phyloP scores from a whole-genome alignment of 2,113 vertebrate genomes.

The Myotis yumanensis region DNA sequence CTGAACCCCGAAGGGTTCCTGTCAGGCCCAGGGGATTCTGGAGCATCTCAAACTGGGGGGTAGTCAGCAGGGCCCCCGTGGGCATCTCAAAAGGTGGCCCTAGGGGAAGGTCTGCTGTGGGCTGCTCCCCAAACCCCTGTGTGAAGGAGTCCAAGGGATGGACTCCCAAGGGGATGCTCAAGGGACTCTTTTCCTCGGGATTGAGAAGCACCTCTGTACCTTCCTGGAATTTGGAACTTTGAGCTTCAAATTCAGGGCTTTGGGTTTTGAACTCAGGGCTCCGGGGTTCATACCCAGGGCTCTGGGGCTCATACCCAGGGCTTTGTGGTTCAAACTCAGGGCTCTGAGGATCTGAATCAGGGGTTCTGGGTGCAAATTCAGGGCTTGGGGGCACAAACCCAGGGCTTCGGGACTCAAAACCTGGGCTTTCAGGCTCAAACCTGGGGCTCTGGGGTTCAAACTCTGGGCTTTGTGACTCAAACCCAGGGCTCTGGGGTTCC shows the following conservation, averaged over 20 bases:
- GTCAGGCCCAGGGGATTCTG: slow-evolving; percentile 73
- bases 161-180: slow-evolving; percentile 66
- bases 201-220: slow-evolving; percentile 57
- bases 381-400: slow-evolving; percentile 65
- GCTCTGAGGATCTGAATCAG: slow-evolving; percentile 64
- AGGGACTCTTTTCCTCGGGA: slow-evolving; percentile 65
- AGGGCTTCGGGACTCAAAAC: slow-evolving; percentile 70
- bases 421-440: slow-evolving; percentile 80
- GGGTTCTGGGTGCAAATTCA: slow-evolving; percentile 71
- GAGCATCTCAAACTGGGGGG: slow-evolving; percentile 76
- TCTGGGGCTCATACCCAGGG: slow-evolving; percentile 68
- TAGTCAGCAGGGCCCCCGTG: slow-evolving; percentile 64
- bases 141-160: slow-evolving; percentile 77
- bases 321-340: slow-evolving; percentile 38
- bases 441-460: slow-evolving; percentile 78
- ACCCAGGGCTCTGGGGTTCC: slow-evolving; percentile 72
- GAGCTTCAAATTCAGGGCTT: slow-evolving; percentile 60
- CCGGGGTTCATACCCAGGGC: slow-evolving; percentile 68
- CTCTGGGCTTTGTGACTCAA: slow-evolving; percentile 71
- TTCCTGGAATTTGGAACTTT: slow-evolving; percentile 79
- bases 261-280: slow-evolving; percentile 70
- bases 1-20: slow-evolving; percentile 61
- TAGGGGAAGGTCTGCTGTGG: slow-evolving; percentile 62
- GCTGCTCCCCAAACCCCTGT: slow-evolving; percentile 70
- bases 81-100: slow-evolving; percentile 78